Base-by-base conservation (phyloP, 2,888 invertebrate species). In the Monopis laevigella region DNA sequence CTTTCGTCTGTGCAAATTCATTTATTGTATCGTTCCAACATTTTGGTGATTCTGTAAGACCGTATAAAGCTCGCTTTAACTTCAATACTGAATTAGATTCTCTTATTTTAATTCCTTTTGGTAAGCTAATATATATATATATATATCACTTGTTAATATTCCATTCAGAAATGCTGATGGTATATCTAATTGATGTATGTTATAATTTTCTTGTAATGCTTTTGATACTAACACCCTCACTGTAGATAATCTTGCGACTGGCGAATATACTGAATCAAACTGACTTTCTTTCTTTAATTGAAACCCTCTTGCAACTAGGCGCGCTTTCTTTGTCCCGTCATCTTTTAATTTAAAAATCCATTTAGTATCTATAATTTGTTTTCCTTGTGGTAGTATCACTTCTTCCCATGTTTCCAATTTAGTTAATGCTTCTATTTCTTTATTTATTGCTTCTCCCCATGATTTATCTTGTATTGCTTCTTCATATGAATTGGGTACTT, bases 381-480 rank as follows among this genome's bases (percentile, higher is more conserved):
- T 38, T 3, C 24, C 28, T 19, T 35, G 10, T 8, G 45, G 45
- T 41, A 41, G 16, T 14, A 32, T 11, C 17, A 13, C 26, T 41
- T 36, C 43, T 41, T 41, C 34, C 45, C 39, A 45, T 29, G 41
- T 41, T 32, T 38, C 14, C 39, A 40, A 10, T 12, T 38, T 18
- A 24, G 30, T 26, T n/a, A 36, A 27, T 36, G 45, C 39, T 19
- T 40, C 17, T 32, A 45, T 11, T 28, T 45, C 45, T 19, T 41
- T 41, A n/a, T 43, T n/a, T 36, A 45, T 43, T 19, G 45, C 45
- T 17, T 43, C 24, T 29, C 34, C 21, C 43, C 45, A 45, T 40
- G 24, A 26, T 40, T 29, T 10, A 27, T 28, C 13, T 29, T 43
- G 10, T 3, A 43, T 30, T 4, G 43, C 43, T 16, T 45, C 41